phyloP scores from a whole-genome alignment of 2,888 invertebrate genomes.

The Odontomyia ornata region DNA sequence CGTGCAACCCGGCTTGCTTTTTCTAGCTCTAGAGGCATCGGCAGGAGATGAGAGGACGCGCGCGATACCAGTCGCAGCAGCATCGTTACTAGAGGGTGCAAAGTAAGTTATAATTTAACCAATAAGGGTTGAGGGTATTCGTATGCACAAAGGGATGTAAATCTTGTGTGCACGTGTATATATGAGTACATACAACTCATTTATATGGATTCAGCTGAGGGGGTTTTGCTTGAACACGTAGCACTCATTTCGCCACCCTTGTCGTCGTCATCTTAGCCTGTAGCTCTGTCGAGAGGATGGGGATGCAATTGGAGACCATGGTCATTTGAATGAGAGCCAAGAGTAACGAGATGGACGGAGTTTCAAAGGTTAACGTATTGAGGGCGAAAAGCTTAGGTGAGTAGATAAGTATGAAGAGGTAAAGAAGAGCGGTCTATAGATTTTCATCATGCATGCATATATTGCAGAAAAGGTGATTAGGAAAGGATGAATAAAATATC shows the following conservation, averaged over 20 bases:
- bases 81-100: slow-evolving; percentile 39
- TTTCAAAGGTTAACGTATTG: slow-evolving; percentile 5
- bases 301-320: slow-evolving; percentile 33
- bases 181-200: not conserved
- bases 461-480: not conserved
- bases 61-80: slow-evolving; percentile 11
- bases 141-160: slow-evolving; percentile 48
- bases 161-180: slow-evolving; percentile 42
- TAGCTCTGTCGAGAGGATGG: not conserved
- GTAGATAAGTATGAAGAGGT: not conserved
- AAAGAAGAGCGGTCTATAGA: slow-evolving; percentile 9
- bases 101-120: slow-evolving; percentile 49
- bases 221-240: not conserved
- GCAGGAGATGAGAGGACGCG: not conserved
- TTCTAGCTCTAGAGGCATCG: not conserved
- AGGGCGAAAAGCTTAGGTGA: slow-evolving; percentile 13
- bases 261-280: not conserved
- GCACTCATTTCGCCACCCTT: not conserved
- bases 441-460: slow-evolving; percentile 30
- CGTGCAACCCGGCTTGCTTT: not conserved
- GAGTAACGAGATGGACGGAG: not conserved
- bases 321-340: slow-evolving; percentile 29
- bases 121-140: slow-evolving; percentile 50
- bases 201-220: not conserved
- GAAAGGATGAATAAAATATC: not conserved